phyloP scores from a whole-genome alignment of 2,113 vertebrate genomes.

The Centropus bengalensis region DNA sequence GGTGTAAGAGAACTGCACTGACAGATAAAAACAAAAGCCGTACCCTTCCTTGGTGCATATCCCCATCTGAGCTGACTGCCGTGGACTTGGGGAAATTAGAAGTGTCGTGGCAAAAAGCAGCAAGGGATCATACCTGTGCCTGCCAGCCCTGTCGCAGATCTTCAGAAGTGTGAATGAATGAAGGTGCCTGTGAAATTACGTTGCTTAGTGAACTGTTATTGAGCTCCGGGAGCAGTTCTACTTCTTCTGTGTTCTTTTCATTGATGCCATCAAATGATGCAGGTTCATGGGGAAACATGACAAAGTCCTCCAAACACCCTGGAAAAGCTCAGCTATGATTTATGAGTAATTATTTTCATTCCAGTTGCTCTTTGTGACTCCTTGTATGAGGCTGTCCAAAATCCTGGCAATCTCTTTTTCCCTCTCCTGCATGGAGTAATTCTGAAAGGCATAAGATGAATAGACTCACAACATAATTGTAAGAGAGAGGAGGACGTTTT shows the following conservation, averaged over 20 bases:
- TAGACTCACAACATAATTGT: neutral
- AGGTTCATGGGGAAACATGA: neutral
- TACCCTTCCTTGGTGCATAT: neutral
- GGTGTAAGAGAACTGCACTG: neutral
- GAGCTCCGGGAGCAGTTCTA: neutral
- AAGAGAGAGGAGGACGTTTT: neutral
- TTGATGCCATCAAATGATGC: neutral
- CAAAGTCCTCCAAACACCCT: neutral
- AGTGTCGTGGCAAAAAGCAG: neutral
- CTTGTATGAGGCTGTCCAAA: neutral
- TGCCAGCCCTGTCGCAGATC: neutral
- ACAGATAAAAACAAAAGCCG: slow-evolving; percentile 15
- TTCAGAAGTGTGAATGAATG: neutral
- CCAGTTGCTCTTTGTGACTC: neutral
- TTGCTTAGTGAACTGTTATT: neutral
- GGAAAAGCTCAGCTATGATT: neutral
- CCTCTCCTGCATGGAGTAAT: neutral
- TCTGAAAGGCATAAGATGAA: neutral
- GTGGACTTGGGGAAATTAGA: neutral
- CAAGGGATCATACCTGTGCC: neutral
- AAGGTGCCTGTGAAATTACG: neutral
- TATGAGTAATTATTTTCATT: neutral
- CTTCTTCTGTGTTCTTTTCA: neutral
- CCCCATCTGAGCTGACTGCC: neutral
- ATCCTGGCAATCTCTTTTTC: neutral